Conservation (phyloP, 2,888 invertebrate species). For the Caenorhabditis drosophilae region DNA sequence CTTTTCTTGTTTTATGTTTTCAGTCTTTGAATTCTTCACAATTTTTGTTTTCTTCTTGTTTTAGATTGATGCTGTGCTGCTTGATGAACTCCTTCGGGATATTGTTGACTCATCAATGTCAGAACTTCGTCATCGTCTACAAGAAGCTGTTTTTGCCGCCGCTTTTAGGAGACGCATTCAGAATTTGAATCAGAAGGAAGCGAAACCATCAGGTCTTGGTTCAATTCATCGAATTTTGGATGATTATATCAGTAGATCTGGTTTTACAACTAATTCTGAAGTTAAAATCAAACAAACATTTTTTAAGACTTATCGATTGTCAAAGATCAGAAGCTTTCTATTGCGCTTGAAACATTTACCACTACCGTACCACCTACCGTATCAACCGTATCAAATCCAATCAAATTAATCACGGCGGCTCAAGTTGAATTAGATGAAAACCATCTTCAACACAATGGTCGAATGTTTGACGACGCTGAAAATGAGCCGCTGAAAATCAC, state of each 20-base stretch:
- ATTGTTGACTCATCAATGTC: slow-evolving; percentile 33
- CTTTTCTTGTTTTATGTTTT: too few relatives aligned
- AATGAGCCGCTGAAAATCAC: neutral
- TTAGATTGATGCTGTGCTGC: slow-evolving; percentile 27
- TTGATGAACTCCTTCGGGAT: slow-evolving; percentile 32
- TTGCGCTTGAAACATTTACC: slow-evolving; percentile 26
- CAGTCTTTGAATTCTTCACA: too few relatives aligned
- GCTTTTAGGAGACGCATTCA: slow-evolving; percentile 26
- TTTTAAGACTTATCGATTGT: neutral
- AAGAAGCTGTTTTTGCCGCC: slow-evolving; percentile 36
- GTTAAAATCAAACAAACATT: too few relatives aligned
- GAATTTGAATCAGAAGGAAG: too few relatives aligned
- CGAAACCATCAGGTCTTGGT: too few relatives aligned
- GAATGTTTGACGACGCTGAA: slow-evolving; percentile 16
- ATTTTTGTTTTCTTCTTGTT: neutral
- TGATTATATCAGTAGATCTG: too few relatives aligned
- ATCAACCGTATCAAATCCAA: slow-evolving; percentile 3
- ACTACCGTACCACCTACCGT: slow-evolving; percentile 6
- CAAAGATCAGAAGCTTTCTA: slow-evolving; percentile 15
- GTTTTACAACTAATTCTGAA: too few relatives aligned
- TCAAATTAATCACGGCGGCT: slow-evolving; percentile 17
- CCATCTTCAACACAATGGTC: slow-evolving; percentile 6
- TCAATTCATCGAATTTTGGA: too few relatives aligned
- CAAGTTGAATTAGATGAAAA: slow-evolving; percentile 5
- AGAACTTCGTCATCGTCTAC: slow-evolving; percentile 29